Base-by-base conservation (phyloP, 2,797 vertebrate genomes). In the Leontocebus nigricollis region DNA sequence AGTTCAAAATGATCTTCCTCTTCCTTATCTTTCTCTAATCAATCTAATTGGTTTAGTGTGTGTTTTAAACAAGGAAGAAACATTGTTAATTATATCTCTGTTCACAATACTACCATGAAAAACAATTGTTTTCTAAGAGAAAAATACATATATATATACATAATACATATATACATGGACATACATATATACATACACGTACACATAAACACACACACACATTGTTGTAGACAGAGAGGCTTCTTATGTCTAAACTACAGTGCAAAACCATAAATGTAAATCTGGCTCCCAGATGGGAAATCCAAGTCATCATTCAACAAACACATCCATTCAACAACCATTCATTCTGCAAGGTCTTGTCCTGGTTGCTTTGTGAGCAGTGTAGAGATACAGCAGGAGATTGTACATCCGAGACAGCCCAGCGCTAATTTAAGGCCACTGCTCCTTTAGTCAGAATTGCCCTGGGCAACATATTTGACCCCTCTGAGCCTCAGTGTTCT, bases 51-150 rank as follows among this genome's bases (percentile, higher is more conserved):
- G 30, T 59, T 92, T 70, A 57, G 67, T 46, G 52, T 70, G 36
- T 85, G 30, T 86, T 88, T 93, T 88, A 39, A 95, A 92, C 6
- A 92, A 30, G 10, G 33, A 36, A 93, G 33, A 64, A 90, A 72
- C 26, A 88, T 44, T 79, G 80, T 64, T 75, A 90, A 80, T 70
- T 88, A 95, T 55, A 83, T 83, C 55, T 96, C 67, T 95, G 55
- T 77, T 89, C 72, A 72, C 13, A 70, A 89, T 57, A 48, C 9
- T 20, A 57, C 30, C 26, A 92, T 77, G 89, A 90, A 93, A 46
- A 84, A 27, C 8, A 94, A 89, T 89, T 73, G 11, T 44, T 44
- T 44, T 44, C 8, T 44, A 44, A 26, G 44, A 26, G 57, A 8
- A 1, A 39, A 77, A 73, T 57, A 59, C 27, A 19, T 50, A 3